phyloP scores from a whole-genome alignment of 92 coral and sea anemone species.

The Isaurus tuberculatus region DNA sequence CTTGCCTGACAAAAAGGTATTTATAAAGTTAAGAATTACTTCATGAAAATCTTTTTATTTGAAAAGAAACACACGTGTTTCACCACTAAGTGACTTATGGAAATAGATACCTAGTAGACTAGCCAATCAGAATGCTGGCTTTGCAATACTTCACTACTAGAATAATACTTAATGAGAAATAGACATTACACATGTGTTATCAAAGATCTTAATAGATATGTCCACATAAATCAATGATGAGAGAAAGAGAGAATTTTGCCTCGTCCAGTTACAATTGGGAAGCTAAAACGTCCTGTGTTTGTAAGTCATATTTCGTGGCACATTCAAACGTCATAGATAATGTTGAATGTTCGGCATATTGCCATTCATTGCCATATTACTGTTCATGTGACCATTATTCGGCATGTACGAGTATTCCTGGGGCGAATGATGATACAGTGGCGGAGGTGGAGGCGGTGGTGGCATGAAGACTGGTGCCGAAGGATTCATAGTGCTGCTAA shows the following conservation, averaged over 20 bases:
- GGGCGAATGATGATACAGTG: conserved; percentile 49
- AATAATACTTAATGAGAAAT: no score
- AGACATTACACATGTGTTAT: no score
- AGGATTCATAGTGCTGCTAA: conserved; percentile 48
- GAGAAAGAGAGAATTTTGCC: not conserved
- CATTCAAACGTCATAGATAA: conserved; percentile 34
- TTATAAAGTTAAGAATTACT: no score
- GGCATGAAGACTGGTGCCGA: conserved; percentile 54
- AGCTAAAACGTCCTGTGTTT: not conserved
- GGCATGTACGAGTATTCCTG: conserved; percentile 53
- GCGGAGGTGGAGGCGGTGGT: conserved; percentile 49
- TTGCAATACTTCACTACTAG: no score
- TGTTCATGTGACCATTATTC: conserved; percentile 43
- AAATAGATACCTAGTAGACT: no score
- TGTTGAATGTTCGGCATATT: conserved; percentile 46
- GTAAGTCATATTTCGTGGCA: not conserved
- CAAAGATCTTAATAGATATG: not conserved
- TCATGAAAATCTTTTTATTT: no score
- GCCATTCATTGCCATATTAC: conserved; percentile 48
- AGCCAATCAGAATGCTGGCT: no score
- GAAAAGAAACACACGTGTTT: no score
- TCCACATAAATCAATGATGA: no score
- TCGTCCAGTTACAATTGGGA: not conserved
- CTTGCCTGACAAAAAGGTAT: no score
- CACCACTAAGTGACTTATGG: no score